Evolutionary conservation across 2,797 vertebrate genomes (phyloP).

Genomic region (Hippoglossus hippoglossus): DNA sequence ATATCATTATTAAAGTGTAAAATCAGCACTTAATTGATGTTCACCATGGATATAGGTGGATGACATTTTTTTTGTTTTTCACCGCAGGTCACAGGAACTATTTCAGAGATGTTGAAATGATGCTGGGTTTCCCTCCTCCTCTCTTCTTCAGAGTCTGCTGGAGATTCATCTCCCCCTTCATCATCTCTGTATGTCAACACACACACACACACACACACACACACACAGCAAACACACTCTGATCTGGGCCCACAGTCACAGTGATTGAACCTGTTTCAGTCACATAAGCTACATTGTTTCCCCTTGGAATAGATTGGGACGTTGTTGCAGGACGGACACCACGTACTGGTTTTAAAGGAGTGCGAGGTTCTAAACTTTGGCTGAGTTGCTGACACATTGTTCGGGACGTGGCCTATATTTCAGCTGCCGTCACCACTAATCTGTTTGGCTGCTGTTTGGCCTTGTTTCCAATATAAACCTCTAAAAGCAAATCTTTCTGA

Average conservation of each 20-base stretch:
- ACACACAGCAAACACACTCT: background rate
- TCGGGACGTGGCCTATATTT: constrained; percentile 67
- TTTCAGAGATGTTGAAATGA: constrained; percentile 99
- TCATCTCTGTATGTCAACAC: constrained; percentile 92
- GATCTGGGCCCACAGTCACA: no score
- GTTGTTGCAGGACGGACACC: background rate
- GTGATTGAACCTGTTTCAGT: background rate
- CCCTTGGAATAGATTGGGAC: background rate
- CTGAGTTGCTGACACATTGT: constrained; percentile 48
- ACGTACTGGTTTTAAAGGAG: background rate
- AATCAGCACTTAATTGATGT: background rate
- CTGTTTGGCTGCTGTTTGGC: constrained; percentile 44
- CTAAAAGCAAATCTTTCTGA: constrained; percentile 65
- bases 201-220: constrained; percentile 9
- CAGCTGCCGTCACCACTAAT: constrained; percentile 56
- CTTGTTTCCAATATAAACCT: constrained; percentile 58
- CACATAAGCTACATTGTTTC: background rate
- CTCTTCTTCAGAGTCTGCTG: constrained; percentile 99
- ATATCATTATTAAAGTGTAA: background rate
- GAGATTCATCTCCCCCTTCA: constrained; percentile 96
- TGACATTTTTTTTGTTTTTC: background rate
- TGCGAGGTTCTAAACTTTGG: constrained; percentile 18
- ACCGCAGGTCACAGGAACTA: constrained; percentile 92
- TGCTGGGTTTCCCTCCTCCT: constrained; percentile 97
- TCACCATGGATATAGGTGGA: background rate